These are phyloP conservation scores for Monopterus albus DNA, from an alignment of 2,113 vertebrate species.

Conservation along the genomic window DNA sequence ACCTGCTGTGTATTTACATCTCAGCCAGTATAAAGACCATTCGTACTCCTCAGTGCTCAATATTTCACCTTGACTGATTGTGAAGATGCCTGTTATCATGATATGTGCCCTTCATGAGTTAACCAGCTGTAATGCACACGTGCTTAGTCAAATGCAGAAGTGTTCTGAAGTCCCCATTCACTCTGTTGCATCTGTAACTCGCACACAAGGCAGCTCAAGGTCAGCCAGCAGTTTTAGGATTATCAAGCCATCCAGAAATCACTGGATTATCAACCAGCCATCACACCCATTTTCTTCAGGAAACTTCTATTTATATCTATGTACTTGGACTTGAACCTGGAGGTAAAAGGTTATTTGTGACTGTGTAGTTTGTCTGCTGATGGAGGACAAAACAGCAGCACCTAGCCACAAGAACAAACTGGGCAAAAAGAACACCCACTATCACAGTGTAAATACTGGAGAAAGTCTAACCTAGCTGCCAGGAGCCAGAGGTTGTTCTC, in stretches of 20 bases:
- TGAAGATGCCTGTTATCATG: background rate
- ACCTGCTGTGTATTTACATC: too few species aligned
- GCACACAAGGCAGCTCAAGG: background rate
- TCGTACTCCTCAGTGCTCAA: too few species aligned
- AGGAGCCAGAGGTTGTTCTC: background rate
- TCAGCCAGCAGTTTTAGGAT: background rate
- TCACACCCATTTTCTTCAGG: background rate
- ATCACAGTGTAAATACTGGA: constrained; percentile 2
- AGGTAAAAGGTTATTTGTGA: background rate
- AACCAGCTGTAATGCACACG: background rate
- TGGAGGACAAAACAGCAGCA: background rate
- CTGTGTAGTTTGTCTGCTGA: background rate
- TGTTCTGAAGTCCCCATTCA: background rate
- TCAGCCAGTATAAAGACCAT: too few species aligned
- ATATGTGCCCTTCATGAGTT: background rate
- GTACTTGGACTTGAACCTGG: background rate
- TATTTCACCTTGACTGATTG: too few species aligned
- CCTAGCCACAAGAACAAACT: background rate
- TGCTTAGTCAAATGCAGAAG: background rate
- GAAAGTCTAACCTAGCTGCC: background rate
- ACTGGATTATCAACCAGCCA: background rate
- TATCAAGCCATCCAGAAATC: background rate
- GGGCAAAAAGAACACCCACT: background rate
- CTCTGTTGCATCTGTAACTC: background rate
- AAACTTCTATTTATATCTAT: background rate